Evolutionary conservation across 2,113 vertebrate species (phyloP).

Genomic region (Perccottus glenii): DNA sequence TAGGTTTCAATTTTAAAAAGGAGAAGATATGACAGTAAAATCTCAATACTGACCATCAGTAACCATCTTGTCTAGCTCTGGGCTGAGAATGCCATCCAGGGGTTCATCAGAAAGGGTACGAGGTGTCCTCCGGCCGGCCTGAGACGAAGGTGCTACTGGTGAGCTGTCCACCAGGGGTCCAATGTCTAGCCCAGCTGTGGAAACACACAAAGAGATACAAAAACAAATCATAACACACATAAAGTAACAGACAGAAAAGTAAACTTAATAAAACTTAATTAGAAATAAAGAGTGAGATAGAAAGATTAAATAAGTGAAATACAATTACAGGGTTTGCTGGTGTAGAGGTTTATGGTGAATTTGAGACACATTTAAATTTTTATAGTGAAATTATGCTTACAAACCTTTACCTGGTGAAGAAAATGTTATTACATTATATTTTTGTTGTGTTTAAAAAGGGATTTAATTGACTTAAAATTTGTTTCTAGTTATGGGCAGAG

Average conservation of each 20-base stretch:
- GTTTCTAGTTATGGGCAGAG: too few species aligned
- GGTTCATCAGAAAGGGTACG: slow-evolving; percentile 89
- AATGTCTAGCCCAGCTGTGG: slow-evolving; percentile 87
- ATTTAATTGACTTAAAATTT: too few species aligned
- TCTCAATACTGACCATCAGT: slow-evolving; percentile 87
- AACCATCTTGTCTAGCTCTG: slow-evolving; percentile 99
- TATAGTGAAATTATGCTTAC: too few species aligned
- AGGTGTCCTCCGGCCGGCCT: slow-evolving; percentile 81
- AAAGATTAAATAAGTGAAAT: slow-evolving; percentile 9
- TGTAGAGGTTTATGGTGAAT: too few species aligned
- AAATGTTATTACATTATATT: too few species aligned
- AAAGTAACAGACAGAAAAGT: slow-evolving; percentile 1
- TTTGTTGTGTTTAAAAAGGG: too few species aligned
- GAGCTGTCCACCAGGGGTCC: slow-evolving; percentile 84
- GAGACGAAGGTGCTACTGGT: slow-evolving; percentile 82
- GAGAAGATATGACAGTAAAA: not conserved
- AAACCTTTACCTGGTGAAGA: too few species aligned
- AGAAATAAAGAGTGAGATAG: slow-evolving; percentile 32
- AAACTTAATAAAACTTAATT: slow-evolving; percentile 25
- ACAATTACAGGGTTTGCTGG: too few species aligned
- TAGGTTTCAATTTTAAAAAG: not conserved
- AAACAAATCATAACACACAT: slow-evolving; percentile 49
- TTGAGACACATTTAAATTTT: too few species aligned
- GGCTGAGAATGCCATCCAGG: slow-evolving; percentile 94
- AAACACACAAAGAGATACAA: slow-evolving; percentile 60